Base-by-base conservation (phyloP, 1,140 invertebrate species). In the Drosophila lacteicornis region DNA sequence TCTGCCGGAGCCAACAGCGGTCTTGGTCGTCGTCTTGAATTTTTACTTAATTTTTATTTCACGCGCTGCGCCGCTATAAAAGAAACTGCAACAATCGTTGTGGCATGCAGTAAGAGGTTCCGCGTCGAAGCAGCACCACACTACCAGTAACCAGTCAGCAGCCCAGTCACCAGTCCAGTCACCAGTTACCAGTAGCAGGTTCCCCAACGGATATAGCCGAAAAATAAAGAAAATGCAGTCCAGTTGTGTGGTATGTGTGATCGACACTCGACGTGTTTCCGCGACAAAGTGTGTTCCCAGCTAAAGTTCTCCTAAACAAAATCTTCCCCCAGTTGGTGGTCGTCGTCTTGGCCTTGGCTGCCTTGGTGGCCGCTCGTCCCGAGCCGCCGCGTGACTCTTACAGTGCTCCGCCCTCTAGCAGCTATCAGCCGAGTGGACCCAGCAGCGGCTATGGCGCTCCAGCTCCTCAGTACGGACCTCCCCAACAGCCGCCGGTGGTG, bases 401-500 rank as follows among this genome's bases (percentile, higher is more conserved):
- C 68, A 91, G 87, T 55, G 91, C 87, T 8, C 91, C 91, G 42
- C 90, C 90, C 2, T 59, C 90, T 12, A 91, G 84, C 79, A 82
- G 85, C 79, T 88, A 88, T 42, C 81, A 91, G 71, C 91, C 91
- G 0, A 91, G 88, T 27, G 79, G 79, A 56, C 76, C 86, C 45
- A 82, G 91, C 42, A 87, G 91, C 12, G 80, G 84, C 58, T 92
- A 92, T 46, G 91, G 94, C 6, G 91, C 95, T 2, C 95, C 95
- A 8, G 94, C 94, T 0, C 94, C 95, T 1, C 94, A 94, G 56
- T 97, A 97, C 75, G 96, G 96, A 1, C 94, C 95, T 2, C 96
- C 96, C 0, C 94, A 95, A 56, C 96, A 96, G 85, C 93, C 93
- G 12, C 96, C 96, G 2, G 95, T 97, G 15, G 94, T 97, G 38